phyloP scores from a whole-genome alignment of 2,113 vertebrate genomes.

The Tinamus guttatus region DNA sequence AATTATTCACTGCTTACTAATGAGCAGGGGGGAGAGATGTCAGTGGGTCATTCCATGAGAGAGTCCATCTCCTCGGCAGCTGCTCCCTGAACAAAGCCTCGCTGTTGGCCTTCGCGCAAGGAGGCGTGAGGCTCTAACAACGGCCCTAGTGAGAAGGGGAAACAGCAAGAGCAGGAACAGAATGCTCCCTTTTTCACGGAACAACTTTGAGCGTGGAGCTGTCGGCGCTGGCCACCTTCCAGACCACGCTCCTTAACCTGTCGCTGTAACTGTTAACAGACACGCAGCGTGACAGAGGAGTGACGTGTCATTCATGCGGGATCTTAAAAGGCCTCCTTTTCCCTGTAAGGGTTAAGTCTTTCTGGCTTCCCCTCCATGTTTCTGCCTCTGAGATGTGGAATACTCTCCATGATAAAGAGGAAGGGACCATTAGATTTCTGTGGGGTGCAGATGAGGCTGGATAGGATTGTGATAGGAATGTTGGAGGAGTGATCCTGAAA shows the following conservation, averaged over 20 bases:
- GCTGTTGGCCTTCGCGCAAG: conserved; percentile 54
- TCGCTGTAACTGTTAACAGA: background rate
- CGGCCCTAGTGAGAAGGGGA: background rate
- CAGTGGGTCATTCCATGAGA: conserved; percentile 45
- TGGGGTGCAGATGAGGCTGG: background rate
- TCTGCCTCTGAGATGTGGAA: background rate
- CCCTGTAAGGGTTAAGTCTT: background rate
- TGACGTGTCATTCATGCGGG: background rate
- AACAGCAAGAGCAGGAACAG: background rate
- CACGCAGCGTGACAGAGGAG: background rate
- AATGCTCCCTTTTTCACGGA: conserved; percentile 15
- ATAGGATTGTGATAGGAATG: background rate
- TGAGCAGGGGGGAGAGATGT: conserved; percentile 46
- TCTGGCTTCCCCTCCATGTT: background rate
- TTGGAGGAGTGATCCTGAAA: background rate
- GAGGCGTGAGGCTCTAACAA: conserved; percentile 52
- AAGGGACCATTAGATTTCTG: background rate
- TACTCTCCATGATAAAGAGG: background rate
- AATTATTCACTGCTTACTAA: conserved; percentile 24
- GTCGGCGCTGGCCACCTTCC: conserved; percentile 20
- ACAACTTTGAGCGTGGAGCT: background rate
- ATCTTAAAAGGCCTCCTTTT: conserved; percentile 1
- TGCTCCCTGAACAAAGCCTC: conserved; percentile 45
- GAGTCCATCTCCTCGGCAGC: conserved; percentile 54
- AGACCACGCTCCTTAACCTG: background rate